These are phyloP conservation scores for Lasiommata megera DNA, from an alignment of 2,888 invertebrate species.

Conservation along the genomic window DNA sequence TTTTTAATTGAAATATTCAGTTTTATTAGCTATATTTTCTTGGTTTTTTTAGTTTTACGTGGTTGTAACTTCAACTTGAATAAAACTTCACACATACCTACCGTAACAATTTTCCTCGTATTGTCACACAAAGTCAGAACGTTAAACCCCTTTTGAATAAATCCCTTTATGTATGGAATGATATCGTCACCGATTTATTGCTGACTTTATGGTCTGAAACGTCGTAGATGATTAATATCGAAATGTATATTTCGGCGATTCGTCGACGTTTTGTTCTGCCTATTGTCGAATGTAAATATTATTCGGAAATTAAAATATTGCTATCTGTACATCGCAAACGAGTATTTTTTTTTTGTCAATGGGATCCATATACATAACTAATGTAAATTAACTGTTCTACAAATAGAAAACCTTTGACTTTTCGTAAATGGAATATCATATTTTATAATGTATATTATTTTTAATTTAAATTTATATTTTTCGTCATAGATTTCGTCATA, in stretches of 20 bases:
- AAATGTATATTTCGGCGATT: constrained; percentile 18
- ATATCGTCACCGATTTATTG: constrained; percentile 22
- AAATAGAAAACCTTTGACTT: too few relatives aligned
- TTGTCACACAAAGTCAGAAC: constrained; percentile 6
- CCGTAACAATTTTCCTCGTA: constrained; percentile 2
- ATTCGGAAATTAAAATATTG: neutral
- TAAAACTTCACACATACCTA: neutral
- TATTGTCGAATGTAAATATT: constrained; percentile 13
- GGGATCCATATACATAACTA: too few relatives aligned
- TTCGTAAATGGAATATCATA: too few relatives aligned
- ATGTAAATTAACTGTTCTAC: too few relatives aligned
- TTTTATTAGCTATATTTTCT: too few relatives aligned
- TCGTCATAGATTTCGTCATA: too few relatives aligned
- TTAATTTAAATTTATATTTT: too few relatives aligned
- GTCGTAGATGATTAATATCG: constrained; percentile 23
- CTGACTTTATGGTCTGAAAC: constrained; percentile 23
- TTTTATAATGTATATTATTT: too few relatives aligned
- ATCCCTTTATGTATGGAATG: constrained; percentile 17
- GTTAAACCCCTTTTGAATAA: constrained; percentile 12
- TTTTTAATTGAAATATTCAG: too few relatives aligned
- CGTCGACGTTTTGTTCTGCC: constrained; percentile 2
- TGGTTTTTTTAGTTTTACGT: too few relatives aligned
- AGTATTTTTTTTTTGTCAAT: too few relatives aligned
- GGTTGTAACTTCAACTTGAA: too few relatives aligned
- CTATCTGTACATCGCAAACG: neutral